Percentiles rank a stretch among this genome's conserved stretches.
phyloP scores from a whole-genome alignment of 1,140 invertebrate genomes.

The Drosophila athabasca region DNA sequence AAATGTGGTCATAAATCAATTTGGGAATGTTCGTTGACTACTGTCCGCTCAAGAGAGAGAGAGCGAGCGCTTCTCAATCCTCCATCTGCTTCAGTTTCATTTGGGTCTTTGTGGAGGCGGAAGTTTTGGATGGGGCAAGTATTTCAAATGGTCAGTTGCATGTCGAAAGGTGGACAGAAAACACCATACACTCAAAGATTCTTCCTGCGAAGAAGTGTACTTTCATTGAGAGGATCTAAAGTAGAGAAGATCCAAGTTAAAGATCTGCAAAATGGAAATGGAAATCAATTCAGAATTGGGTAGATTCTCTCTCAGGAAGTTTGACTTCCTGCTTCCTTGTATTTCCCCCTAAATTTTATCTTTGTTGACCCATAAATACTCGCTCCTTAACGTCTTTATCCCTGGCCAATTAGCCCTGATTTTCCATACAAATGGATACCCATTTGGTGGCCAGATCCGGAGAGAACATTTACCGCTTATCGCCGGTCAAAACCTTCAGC shows the following conservation, averaged over 20 bases:
- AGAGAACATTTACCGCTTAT: slow-evolving; percentile 9
- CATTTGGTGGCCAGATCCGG: slow-evolving; percentile 12
- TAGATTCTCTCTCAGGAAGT: not conserved
- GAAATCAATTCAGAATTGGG: too few species aligned
- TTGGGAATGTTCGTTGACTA: slow-evolving; percentile 25
- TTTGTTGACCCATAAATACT: slow-evolving; percentile 14
- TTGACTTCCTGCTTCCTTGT: not conserved
- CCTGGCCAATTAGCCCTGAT: slow-evolving; percentile 3
- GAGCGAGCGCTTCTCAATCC: not conserved
- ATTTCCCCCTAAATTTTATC: not conserved
- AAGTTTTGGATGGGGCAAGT: too few species aligned
- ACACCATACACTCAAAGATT: too few species aligned
- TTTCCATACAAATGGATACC: slow-evolving; percentile 21
- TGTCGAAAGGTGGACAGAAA: too few species aligned
- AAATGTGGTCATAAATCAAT: slow-evolving; percentile 70
- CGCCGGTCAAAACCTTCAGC: not conserved
- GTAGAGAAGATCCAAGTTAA: too few species aligned
- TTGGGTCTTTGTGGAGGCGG: not conserved
- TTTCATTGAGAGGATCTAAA: too few species aligned
- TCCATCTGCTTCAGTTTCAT: not conserved
- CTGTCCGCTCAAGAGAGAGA: not conserved
- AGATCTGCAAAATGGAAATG: too few species aligned
- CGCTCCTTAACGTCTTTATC: slow-evolving; percentile 9
- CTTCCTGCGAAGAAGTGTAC: too few species aligned
- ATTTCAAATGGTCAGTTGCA: not conserved